Evolutionary conservation across 2,888 invertebrate genomes (phyloP).

Genomic region (Blera fallax): DNA sequence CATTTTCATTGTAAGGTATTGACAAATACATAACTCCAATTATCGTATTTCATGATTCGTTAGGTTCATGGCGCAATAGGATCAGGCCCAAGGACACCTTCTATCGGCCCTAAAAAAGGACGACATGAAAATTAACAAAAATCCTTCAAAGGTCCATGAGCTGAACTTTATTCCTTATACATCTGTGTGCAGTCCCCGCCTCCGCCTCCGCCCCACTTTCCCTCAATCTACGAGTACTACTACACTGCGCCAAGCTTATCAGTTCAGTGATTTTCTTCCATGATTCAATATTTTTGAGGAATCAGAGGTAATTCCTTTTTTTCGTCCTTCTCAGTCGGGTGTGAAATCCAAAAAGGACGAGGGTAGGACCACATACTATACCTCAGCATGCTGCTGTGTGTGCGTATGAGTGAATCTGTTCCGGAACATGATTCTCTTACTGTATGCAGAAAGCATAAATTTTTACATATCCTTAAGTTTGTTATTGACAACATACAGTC

Average conservation of each 20-base stretch:
- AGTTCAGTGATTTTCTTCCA: conserved; percentile 67
- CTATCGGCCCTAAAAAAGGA: conserved; percentile 7
- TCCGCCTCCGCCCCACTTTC: too few species aligned
- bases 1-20: conserved; percentile 65
- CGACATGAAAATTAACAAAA: conserved; percentile 70
- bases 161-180: conserved; percentile 16
- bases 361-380: background rate
- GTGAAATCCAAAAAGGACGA: conserved; percentile 68
- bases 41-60: conserved; percentile 76
- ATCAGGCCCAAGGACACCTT: conserved; percentile 49
- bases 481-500: conserved; percentile 61
- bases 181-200: background rate
- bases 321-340: conserved; percentile 62
- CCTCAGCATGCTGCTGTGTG: background rate
- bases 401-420: conserved; percentile 43
- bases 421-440: conserved; percentile 68
- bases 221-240: too few species aligned
- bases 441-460: conserved; percentile 52
- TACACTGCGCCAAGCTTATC: conserved; percentile 30
- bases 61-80: conserved; percentile 73
- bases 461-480: conserved; percentile 67
- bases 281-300: conserved; percentile 68
- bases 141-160: conserved; percentile 59
- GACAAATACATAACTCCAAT: conserved; percentile 74
- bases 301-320: conserved; percentile 48